Base-by-base conservation (phyloP, 2,797 vertebrate species). In the Allochrocebus solatus region DNA sequence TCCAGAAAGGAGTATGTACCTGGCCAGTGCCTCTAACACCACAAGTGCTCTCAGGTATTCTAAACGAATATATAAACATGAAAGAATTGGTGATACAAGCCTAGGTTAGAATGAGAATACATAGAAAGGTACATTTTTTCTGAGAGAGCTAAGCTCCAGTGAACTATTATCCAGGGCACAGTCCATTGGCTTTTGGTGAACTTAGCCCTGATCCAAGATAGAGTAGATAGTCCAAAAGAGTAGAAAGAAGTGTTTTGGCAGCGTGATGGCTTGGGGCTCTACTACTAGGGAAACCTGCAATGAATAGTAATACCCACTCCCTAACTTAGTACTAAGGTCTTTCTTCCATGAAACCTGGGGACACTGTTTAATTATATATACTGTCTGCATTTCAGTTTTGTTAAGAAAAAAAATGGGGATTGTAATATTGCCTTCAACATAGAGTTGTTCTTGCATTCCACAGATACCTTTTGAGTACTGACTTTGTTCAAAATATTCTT, bases 251-350 rank as follows among this genome's bases (percentile, higher is more conserved):
- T 36, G 8, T 82, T 81, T 48, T 10, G 21, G 7, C 12, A 39
- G 4, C 28, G 26, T 12, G 0, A 0, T 14, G 4, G 19, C 41
- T 36, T 48, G 2, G 57, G 50, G 8, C 2, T 64, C 11, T 7
- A 22, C 5, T 2, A 4, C 11, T n/a, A 50, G 24, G 70, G 28
- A 72, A 79, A 43, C 30, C 17, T 24, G 2, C 21, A 22, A 22
- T 13, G 26, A 50, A 17, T 1, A 88, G 61, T 48, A 17, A 19
- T 3, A 16, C 0, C 10, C 5, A 2, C 11, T 41, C 76, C 64
- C 55, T 24, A 48, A 48, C 36, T 8, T 4, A 5, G n/a, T 26
- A 5, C 14, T 12, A n/a, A 41, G 10, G 2, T 13, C 5, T 13
- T 48, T 39, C 26, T 36, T 48, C 43, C 16, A 16, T 0, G 0